phyloP scores from a whole-genome alignment of 2,113 vertebrate species.

The Stegastes partitus region DNA sequence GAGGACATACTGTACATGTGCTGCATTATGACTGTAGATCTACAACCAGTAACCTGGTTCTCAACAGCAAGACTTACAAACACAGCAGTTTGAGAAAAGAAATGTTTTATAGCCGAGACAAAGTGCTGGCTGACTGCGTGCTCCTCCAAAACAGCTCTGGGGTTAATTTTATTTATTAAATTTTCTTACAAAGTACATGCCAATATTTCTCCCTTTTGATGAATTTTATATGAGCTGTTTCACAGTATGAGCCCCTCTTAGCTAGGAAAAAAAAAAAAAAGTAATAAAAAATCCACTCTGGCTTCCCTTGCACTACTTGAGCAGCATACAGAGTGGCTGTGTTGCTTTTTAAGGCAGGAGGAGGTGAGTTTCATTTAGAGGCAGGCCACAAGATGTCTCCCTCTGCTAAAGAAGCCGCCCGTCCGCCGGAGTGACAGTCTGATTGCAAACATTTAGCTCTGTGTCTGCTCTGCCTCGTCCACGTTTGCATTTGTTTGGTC shows the following conservation, averaged over 20 bases:
- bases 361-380: constrained; percentile 63
- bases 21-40: constrained; percentile 40
- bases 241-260: constrained; percentile 43
- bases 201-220: constrained; percentile 57
- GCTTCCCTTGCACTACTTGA: constrained; percentile 46
- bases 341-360: constrained; percentile 27
- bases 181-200: constrained; percentile 23
- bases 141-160: constrained; percentile 2
- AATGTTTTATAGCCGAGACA: background rate
- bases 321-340: constrained; percentile 56
- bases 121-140: constrained; percentile 5
- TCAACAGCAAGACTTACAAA: constrained; percentile 17
- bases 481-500: constrained; percentile 20
- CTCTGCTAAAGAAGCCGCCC: constrained; percentile 73
- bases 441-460: constrained; percentile 26
- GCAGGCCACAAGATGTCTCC: constrained; percentile 84
- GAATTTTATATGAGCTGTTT: constrained; percentile 65
- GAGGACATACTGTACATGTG: constrained; percentile 52
- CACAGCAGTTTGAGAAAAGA: background rate
- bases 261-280: constrained; percentile 32
- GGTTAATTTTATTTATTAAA: constrained; percentile 29
- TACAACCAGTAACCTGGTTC: constrained; percentile 21
- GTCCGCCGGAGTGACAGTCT: constrained; percentile 45
- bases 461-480: background rate
- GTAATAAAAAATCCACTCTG: constrained; percentile 67